These are phyloP conservation scores for Chloroclystis v-ata DNA, from an alignment of 2,888 invertebrate genomes.

Conservation along the genomic window DNA sequence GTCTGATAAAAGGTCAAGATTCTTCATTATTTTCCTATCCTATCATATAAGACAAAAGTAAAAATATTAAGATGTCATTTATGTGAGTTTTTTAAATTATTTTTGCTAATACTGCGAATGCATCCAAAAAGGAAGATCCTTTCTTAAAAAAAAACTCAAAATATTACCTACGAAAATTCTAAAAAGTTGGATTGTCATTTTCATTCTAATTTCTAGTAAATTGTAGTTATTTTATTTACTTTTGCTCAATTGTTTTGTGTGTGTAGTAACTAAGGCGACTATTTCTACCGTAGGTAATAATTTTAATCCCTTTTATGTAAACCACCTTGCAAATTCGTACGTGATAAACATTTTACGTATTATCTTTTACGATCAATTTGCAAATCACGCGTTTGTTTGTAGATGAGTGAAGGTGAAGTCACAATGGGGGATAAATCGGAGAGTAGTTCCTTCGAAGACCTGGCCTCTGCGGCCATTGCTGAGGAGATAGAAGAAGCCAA, in stretches of 20 bases:
- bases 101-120: too few species aligned
- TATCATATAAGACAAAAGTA: too few species aligned
- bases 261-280: not conserved
- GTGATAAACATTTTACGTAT: slow-evolving; percentile 48
- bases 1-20: too few species aligned
- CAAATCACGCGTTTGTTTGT: slow-evolving; percentile 47
- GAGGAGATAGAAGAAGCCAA: slow-evolving; percentile 76
- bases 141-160: slow-evolving; percentile 37
- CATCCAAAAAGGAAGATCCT: too few species aligned
- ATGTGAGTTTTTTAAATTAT: too few species aligned
- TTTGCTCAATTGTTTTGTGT: slow-evolving; percentile 15
- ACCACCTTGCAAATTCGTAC: slow-evolving; percentile 3
- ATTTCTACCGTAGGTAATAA: not conserved
- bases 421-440: slow-evolving; percentile 78
- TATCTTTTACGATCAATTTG: slow-evolving; percentile 34
- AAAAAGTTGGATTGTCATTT: slow-evolving; percentile 55
- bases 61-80: too few species aligned
- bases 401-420: slow-evolving; percentile 71
- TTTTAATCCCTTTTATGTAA: slow-evolving; percentile 13
- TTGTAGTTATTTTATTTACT: slow-evolving; percentile 27
- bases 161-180: slow-evolving; percentile 18
- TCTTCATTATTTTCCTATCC: too few species aligned
- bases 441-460: slow-evolving; percentile 82
- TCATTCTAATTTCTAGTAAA: not conserved
- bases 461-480: slow-evolving; percentile 74